Evolutionary conservation across 1,140 invertebrate genomes (phyloP), one percentile per base, ranked within the genome.

Genomic region (Planococcus citri): DNA sequence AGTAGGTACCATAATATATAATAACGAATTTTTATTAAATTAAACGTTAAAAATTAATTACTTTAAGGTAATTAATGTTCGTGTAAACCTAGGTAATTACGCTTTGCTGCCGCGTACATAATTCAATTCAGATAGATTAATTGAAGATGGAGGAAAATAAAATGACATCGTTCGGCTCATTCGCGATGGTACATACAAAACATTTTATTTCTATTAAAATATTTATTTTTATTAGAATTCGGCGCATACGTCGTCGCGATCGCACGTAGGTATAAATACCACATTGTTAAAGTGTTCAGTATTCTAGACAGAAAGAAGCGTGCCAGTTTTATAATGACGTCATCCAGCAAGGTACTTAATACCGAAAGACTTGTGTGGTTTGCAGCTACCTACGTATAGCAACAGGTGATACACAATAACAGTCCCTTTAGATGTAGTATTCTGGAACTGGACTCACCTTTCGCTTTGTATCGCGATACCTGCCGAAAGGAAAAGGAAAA

Each of bases 301-400:
- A 14, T 17, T 14, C 10, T 3, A 51, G 41, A 51, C 10, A 14
- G 41, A 51, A 51, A 51, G 41, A 51, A 51, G 41, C 41, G 41
- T 51, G 41, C 41, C 41, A 51, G 41, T 51, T 51, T 51, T 51
- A 51, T 51, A 51, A 51, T 51, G 41, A 51, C 41, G 41, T 51
- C 41, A 51, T 37, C 41, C 4, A 14, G 41, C 41, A 51, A 6
- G 6, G n/a, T 51, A 20, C 41, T 51, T 51, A 51, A 51, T 51
- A 51, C 12, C n/a, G 41, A 51, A 51, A 51, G 41, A 51, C 41
- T 51, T 51, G 41, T 51, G 41, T 51, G 41, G 41, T 51, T 51
- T 51, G 17, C n/a, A n/a, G n/a, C n/a, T n/a, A n/a, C n/a, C n/a
- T n/a, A n/a, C n/a, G n/a, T n/a, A 17, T 51, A 51, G 41, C 41